phyloP scores from a whole-genome alignment of 2,113 vertebrate species.

The Pleuronectes platessa region DNA sequence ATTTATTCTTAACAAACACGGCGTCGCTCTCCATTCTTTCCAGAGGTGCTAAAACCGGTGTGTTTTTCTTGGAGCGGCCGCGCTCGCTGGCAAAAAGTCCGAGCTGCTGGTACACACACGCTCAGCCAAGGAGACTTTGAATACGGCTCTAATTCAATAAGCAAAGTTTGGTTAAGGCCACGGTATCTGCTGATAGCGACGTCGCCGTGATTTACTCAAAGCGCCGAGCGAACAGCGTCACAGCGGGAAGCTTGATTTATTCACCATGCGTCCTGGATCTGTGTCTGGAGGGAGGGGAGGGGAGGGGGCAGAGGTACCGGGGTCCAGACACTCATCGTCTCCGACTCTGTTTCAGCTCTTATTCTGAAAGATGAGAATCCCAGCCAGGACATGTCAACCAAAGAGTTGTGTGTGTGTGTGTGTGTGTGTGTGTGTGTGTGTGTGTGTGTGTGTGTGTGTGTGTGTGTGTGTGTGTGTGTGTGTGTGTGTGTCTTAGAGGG shows the following conservation, averaged over 20 bases:
- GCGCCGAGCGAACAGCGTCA: constrained; percentile 50
- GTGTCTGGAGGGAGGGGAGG: constrained; percentile 33
- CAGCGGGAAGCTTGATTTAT: constrained; percentile 51
- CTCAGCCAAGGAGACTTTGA: constrained; percentile 54
- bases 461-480: constrained; percentile 21
- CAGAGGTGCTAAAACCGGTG: constrained; percentile 66
- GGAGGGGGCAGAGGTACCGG: constrained; percentile 12
- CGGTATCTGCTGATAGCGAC: constrained; percentile 40
- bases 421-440: constrained; percentile 15
- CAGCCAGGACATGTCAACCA: constrained; percentile 73
- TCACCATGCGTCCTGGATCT: constrained; percentile 25
- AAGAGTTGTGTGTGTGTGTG: constrained; percentile 35
- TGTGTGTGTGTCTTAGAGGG: constrained; percentile 19
- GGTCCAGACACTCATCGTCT: constrained; percentile 19
- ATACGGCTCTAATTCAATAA: constrained; percentile 55
- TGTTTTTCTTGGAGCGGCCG: constrained; percentile 72
- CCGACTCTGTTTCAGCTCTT: constrained; percentile 48
- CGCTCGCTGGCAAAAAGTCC: constrained; percentile 48
- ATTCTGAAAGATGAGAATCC: constrained; percentile 75
- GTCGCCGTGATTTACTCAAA: constrained; percentile 51
- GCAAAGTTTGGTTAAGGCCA: constrained; percentile 47
- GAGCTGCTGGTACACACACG: constrained; percentile 37
- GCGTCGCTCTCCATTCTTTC: constrained; percentile 68
- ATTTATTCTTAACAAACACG: constrained; percentile 78
- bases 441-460: constrained; percentile 9